phyloP scores from a whole-genome alignment of 1,140 invertebrate species.

The Anthonomus grandis region DNA sequence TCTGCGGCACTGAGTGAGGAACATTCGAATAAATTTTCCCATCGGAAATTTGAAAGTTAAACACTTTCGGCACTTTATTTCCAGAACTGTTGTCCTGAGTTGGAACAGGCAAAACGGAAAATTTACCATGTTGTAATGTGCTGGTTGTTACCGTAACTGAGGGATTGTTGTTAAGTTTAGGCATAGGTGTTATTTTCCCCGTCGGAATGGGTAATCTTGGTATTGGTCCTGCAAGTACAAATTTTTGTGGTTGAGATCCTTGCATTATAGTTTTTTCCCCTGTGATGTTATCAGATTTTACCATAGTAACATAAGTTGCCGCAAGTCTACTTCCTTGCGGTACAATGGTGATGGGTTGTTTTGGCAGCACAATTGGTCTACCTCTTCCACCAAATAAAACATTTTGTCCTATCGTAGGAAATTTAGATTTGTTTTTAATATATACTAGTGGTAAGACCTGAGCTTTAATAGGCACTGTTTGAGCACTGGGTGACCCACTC shows the following conservation, averaged over 20 bases:
- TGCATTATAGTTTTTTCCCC: constrained; percentile 37
- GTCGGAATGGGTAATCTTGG: constrained; percentile 53
- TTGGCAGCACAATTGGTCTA: constrained; percentile 38
- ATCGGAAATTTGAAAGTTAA: constrained; percentile 57
- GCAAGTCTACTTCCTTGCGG: constrained; percentile 31
- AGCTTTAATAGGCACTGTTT: constrained; percentile 17
- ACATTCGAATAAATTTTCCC: constrained; percentile 51
- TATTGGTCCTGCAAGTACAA: constrained; percentile 47
- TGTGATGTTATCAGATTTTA: constrained; percentile 44
- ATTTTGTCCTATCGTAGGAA: constrained; percentile 35
- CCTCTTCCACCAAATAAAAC: constrained; percentile 38
- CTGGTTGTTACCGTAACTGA: constrained; percentile 50
- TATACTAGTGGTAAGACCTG: constrained; percentile 42
- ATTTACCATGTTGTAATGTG: constrained; percentile 47
- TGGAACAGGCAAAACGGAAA: constrained; percentile 53
- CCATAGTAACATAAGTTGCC: constrained; percentile 41
- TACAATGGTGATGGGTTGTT: constrained; percentile 33
- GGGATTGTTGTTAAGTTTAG: constrained; percentile 51
- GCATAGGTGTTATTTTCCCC: constrained; percentile 50
- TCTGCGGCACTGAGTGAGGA: constrained; percentile 46
- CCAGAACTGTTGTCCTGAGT: constrained; percentile 40
- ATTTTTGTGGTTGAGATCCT: constrained; percentile 35
- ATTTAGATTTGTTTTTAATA: constrained; percentile 40
- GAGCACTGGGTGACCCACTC: constrained; percentile 13
- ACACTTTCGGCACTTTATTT: constrained; percentile 49